Percentiles rank a stretch among this genome's conserved stretches.
Conservation (phyloP, 2,113 vertebrate genomes). For the Etia nguti region DNA sequence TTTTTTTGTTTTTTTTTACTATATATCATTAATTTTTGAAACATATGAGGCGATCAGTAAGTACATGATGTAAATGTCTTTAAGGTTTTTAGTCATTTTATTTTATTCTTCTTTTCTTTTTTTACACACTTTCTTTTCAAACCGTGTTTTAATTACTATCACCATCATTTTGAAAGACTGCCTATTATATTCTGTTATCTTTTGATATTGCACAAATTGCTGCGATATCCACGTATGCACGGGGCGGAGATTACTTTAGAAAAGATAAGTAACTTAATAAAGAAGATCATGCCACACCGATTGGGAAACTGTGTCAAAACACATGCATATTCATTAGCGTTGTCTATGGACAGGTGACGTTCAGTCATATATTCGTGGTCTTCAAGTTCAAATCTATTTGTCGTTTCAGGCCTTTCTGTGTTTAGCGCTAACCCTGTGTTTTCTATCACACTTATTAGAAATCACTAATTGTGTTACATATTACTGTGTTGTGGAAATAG, state of each 20-base stretch:
- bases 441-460: not conserved
- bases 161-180: not conserved
- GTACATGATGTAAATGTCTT: not conserved
- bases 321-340: not conserved
- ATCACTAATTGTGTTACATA: not conserved
- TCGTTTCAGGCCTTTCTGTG: not conserved
- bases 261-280: not conserved
- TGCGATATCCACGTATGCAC: not conserved
- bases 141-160: not conserved
- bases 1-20: fast-evolving
- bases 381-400: not conserved
- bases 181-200: not conserved
- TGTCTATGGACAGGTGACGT: not conserved
- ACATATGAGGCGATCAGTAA: too few relatives aligned
- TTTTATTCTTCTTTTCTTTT: not conserved
- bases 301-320: not conserved
- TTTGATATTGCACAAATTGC: not conserved
- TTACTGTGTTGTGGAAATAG: not conserved
- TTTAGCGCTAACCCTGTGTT: not conserved
- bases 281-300: not conserved
- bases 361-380: not conserved
- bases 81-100: not conserved
- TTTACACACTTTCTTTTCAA: not conserved
- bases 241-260: not conserved
- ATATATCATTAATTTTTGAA: not conserved